Evolutionary conservation across 92 coral and sea anemone genomes (phyloP), one percentile per base, ranked within the genome.

Genomic region (Porites divaricata): DNA sequence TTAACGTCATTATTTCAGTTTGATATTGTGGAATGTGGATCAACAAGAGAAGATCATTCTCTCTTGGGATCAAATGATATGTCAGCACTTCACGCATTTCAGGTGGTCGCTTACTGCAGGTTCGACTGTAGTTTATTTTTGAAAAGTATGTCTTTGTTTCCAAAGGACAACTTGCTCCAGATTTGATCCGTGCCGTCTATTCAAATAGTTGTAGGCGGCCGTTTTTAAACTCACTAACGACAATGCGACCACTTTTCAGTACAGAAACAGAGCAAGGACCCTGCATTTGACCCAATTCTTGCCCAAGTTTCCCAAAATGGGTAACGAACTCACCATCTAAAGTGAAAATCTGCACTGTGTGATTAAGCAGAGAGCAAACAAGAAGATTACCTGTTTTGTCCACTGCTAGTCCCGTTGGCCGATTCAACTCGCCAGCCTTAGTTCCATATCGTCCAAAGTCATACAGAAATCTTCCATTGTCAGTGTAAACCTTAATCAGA

Each of bases 121-220:
- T 28, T 28, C 35, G 35, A 28, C 35, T 28, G 0, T 28, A 28
- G 4, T 28, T 28, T 28, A 28, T 28, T 28, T 28, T 35, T 35
- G 45, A 35, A 0, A 35, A 35, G 45, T 35, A 35, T 35, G 0
- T 35, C 45, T 35, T 35, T 35, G 45, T 4, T 35, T 35, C 0
- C 4, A 35, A 35, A 35, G 45, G 45, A 35, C 0, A 28, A 28
- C 4, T 28, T 28, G 35, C 35, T 28, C 35, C 35, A 28, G 4
- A 28, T 28, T 28, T 28, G 35, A 28, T 28, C 35, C 35, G 4
- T 28, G 35, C 35, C 35, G 35, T 28, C 35, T 79, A 77, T 9
- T 48, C 84, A 83, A 88, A 83, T 14, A 88, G 52, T 56, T 88
- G 91, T 3, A 88, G 67, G 16, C 88, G 84, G 21, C 71, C 57